Base-by-base conservation (phyloP, 2,797 vertebrate species). In the Malurus leucopterus region DNA sequence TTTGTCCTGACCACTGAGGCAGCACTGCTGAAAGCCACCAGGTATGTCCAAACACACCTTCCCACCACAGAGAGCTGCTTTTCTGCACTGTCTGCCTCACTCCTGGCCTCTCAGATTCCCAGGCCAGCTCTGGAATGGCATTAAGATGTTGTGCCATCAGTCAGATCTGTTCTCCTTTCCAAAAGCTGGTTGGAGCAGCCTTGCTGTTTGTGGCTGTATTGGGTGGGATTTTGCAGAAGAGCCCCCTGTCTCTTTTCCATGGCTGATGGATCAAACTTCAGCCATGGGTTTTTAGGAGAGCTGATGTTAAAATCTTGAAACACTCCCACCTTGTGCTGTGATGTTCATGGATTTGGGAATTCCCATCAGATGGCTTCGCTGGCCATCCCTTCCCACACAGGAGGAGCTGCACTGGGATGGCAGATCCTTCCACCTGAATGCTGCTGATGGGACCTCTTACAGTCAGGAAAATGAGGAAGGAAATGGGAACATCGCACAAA, bases 1-100 rank as follows among this genome's bases (percentile, higher is more conserved):
- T 99, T 99, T 96, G 98, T 99, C 82, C 97, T 99, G 91, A 99
- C 98, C 36, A 99, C 98, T 1, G 99, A 99, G 92, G 97, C 96
- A 11, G 95, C 95, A 0, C 94, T 99, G 63, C 88, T 99, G 85
- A 97, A 98, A 91, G 97, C 97, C 72, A 63, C 98, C 27, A 97
- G 98, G 99, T 99, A 96, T 13, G 95, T 95, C 83, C 91, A 83
- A 19, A n/a, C n/a, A 51, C 53, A 7, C 8, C 47, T 46, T 46
- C 26, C 11, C 41, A 24, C 20, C 38, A 21, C 15, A 80, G 1
- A 15, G 24, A 75, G 54, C 78, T 54, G 20, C 71, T 75, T 54
- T 54, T 69, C 55, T 46, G 46, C 63, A 7, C 40, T 55, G 12
- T 57, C 65, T 59, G 41, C 57, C 74, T 67, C 65, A 0, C 20